phyloP scores from a whole-genome alignment of 1,140 invertebrate genomes.

The Drosophila jambulina region DNA sequence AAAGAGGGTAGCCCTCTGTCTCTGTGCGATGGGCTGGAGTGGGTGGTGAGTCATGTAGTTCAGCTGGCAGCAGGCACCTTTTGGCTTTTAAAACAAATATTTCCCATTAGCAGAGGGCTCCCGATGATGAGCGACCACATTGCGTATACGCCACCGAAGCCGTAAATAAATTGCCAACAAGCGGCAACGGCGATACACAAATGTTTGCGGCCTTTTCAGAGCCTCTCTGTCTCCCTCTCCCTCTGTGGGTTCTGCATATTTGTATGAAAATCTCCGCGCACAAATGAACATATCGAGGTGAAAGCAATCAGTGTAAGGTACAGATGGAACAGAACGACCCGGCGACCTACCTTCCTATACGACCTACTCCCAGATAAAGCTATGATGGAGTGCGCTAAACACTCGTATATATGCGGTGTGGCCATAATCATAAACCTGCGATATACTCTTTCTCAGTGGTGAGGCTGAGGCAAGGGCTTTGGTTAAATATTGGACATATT shows the following conservation, averaged over 20 bases:
- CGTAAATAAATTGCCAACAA: constrained; percentile 53
- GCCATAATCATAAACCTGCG: constrained; percentile 34
- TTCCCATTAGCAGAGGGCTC: constrained; percentile 71
- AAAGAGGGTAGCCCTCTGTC: constrained; percentile 4
- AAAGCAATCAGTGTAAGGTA: constrained; percentile 32
- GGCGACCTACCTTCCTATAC: background rate
- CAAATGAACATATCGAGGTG: constrained; percentile 49
- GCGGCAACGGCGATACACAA: constrained; percentile 22
- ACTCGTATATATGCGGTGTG: constrained; percentile 20
- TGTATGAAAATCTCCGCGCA: constrained; percentile 17
- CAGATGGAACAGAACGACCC: background rate
- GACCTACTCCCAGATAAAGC: constrained; percentile 26
- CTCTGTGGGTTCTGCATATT: constrained; percentile 9
- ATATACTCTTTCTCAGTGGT: background rate
- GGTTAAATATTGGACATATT: constrained; percentile 9
- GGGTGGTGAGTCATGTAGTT: constrained; percentile 51
- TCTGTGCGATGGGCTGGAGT: constrained; percentile 39
- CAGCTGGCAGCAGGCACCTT: constrained; percentile 50
- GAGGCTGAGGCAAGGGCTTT: too few relatives aligned
- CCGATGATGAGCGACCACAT: constrained; percentile 57
- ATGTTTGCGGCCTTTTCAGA: constrained; percentile 8
- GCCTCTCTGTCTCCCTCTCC: background rate
- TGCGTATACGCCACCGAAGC: constrained; percentile 68
- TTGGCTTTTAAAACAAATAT: constrained; percentile 82
- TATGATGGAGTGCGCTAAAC: constrained; percentile 29